A percentile compares a stretch with the other conserved stretches of the same genome.
Conservation (phyloP, 2,113 vertebrate species). For the Laticauda colubrina region DNA sequence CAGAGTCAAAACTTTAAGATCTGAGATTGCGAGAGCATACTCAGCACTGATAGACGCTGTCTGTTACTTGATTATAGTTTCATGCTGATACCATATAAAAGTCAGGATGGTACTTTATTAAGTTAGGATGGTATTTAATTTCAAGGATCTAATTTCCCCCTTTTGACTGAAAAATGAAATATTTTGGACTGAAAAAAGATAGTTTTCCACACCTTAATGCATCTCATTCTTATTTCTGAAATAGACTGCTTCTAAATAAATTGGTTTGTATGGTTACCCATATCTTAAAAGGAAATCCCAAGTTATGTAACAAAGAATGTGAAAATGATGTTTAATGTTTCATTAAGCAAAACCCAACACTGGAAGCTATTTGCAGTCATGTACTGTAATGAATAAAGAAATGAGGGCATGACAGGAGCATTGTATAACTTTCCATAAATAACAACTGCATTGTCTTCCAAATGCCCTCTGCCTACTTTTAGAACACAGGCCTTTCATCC, state of each 20-base stretch:
- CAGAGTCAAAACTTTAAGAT: background rate
- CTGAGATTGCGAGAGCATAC: too few species aligned
- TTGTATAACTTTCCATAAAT: background rate
- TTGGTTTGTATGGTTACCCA: background rate
- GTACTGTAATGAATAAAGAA: background rate
- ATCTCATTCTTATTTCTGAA: too few species aligned
- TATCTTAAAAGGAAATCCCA: background rate
- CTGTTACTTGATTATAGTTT: too few species aligned
- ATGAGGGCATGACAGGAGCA: background rate
- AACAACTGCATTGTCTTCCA: background rate
- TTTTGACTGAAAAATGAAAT: background rate
- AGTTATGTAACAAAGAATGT: background rate
- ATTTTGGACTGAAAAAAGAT: too few species aligned
- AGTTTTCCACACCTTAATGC: too few species aligned
- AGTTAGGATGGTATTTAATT: background rate
- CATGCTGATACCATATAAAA: background rate
- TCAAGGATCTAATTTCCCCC: background rate
- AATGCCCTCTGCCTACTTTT: background rate
- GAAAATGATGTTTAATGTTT: background rate
- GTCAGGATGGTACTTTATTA: background rate
- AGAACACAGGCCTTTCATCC: background rate
- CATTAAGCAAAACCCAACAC: background rate
- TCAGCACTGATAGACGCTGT: too few species aligned
- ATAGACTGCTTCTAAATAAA: too few species aligned
- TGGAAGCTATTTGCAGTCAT: background rate